Conservation (phyloP, 1,140 invertebrate species). For the Rhagoletis pomonella region DNA sequence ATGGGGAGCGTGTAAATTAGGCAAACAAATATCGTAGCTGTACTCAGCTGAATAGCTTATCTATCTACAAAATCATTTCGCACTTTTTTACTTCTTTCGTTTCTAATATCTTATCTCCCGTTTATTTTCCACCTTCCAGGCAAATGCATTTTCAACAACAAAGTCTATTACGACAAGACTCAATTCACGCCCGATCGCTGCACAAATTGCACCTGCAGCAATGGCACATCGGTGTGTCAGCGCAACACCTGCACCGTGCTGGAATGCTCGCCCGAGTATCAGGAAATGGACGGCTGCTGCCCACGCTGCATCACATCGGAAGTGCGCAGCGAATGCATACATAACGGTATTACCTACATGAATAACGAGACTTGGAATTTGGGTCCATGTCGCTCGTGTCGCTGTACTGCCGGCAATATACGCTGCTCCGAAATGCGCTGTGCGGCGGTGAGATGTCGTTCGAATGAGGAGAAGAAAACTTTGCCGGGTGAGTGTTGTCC, state of each 20-base stretch:
- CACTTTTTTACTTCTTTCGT: constrained; percentile 16
- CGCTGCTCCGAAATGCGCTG: constrained; percentile 88
- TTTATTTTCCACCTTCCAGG: constrained; percentile 70
- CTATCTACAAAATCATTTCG: not conserved
- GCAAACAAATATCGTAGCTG: no score
- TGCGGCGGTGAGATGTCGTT: constrained; percentile 80
- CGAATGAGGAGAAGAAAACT: constrained; percentile 83
- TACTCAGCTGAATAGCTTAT: not conserved
- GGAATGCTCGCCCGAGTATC: constrained; percentile 84
- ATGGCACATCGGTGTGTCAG: constrained; percentile 85
- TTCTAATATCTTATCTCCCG: not conserved
- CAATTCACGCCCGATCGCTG: constrained; percentile 81
- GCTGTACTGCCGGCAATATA: constrained; percentile 85
- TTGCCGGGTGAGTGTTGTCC: constrained; percentile 89
- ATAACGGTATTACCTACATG: constrained; percentile 79
- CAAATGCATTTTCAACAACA: constrained; percentile 82
- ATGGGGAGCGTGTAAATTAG: no score
- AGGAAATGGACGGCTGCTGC: constrained; percentile 85
- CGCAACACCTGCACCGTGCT: constrained; percentile 87
- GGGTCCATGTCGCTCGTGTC: constrained; percentile 90
- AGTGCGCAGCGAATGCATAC: constrained; percentile 79
- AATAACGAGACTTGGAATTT: constrained; percentile 90
- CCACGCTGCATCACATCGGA: constrained; percentile 82
- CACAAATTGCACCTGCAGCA: constrained; percentile 86
- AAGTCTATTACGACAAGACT: constrained; percentile 74